Evolutionary conservation across 2,113 vertebrate species (phyloP), one percentile per base, ranked within the genome.

Genomic region (Cynopterus brachyotis): DNA sequence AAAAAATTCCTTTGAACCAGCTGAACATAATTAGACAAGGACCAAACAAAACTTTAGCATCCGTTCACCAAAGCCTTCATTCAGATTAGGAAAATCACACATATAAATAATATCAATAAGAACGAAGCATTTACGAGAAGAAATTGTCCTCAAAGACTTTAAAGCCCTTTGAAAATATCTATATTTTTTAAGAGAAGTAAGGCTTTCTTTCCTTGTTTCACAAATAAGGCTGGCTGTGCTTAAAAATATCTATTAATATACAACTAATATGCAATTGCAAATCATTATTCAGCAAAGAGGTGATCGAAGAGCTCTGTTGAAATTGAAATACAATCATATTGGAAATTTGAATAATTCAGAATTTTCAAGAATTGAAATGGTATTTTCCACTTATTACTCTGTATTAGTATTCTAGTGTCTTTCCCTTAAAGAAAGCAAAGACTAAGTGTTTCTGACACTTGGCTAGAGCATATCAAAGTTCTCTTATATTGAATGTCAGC

Each of bases 301-400:
- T 84, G n/a, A 83, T 12, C 53, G n/a, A 94, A 81, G 89, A 96
- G 83, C 26, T 57, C 17, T 76, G 69, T 37, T 89, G 82, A 50
- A 79, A 89, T 81, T 86, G 60, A 96, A 96, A 83, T 82, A 94
- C 67, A 89, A 91, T 62, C 20, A 9, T 57, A 89, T 45, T 75
- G n/a, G 73, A 87, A 91, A 79, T 73, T 53, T 75, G 55, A 84
- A 69, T 83, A 94, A 70, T 50, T 91, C 64, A 70, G 75, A 70
- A 32, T 95, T 97, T 75, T 81, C 55, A 94, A 81, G 62, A 91
- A 89, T 60, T 82, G 57, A 80, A 91, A 76, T 57, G 70, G 24
- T 28, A 26, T 50, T 95, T 95, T 94, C 64, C 89, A 40, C 62
- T 87, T 96, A 75, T 87, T 96, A 75, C 5, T 69, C 35, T n/a